These are phyloP conservation scores for Teleopsis dalmanni DNA, from an alignment of 1,140 invertebrate genomes.

Conservation along the genomic window DNA sequence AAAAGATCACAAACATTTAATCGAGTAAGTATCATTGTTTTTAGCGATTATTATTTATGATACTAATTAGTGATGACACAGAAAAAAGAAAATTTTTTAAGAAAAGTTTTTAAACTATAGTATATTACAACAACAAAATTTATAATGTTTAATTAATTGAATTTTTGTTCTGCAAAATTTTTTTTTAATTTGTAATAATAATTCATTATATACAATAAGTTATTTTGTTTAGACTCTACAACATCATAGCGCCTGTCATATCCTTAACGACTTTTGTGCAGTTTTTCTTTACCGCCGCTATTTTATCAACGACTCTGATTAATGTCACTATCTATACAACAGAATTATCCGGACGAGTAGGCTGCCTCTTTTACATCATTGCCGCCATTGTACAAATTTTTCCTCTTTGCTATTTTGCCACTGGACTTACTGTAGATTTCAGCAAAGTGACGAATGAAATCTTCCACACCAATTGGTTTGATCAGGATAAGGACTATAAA, in stretches of 20 bases:
- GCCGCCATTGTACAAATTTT: slow-evolving; percentile 22
- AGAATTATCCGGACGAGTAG: slow-evolving; percentile 16
- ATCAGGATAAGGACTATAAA: slow-evolving; percentile 17
- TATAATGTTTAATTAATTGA: background rate
- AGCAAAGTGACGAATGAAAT: slow-evolving; percentile 17
- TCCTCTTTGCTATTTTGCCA: slow-evolving; percentile 23
- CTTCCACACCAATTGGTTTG: slow-evolving; percentile 23
- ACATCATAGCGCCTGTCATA: slow-evolving; percentile 18
- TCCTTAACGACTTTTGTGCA: slow-evolving; percentile 26
- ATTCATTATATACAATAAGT: background rate
- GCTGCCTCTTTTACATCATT: slow-evolving; percentile 19
- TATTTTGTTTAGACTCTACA: slow-evolving; percentile 6
- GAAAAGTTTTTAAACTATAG: too few relatives aligned
- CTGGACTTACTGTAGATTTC: slow-evolving; percentile 20
- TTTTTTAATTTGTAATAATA: too few relatives aligned
- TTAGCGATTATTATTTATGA: background rate
- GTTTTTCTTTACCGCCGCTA: slow-evolving; percentile 24
- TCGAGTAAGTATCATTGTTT: slow-evolving; percentile 12
- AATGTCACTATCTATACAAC: slow-evolving; percentile 26
- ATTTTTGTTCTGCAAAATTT: too few relatives aligned
- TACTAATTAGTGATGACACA: too few relatives aligned
- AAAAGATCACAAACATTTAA: slow-evolving; percentile 19
- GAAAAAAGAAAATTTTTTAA: too few relatives aligned
- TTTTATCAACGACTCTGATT: slow-evolving; percentile 23
- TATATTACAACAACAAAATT: too few relatives aligned